phyloP scores from a whole-genome alignment of 30 jellyfish, hydroid and myxozoan species.

The Cassiopea andromeda region DNA sequence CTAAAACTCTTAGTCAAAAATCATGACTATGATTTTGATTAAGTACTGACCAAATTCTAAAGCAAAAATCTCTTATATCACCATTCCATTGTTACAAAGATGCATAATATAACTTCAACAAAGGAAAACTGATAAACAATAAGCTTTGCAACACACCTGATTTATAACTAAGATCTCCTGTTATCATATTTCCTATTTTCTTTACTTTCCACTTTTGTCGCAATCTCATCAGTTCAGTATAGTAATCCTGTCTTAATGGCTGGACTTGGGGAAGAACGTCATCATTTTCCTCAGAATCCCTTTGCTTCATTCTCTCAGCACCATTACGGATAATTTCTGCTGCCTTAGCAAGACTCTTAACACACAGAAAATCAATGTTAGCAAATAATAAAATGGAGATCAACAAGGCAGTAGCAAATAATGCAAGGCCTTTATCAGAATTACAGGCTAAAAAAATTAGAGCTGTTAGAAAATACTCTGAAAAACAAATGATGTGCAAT shows the following conservation, averaged over 20 bases:
- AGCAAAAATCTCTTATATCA: too few relatives aligned
- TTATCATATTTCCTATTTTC: conserved; percentile 76
- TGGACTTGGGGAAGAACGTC: not conserved
- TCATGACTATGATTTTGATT: too few relatives aligned
- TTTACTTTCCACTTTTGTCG: conserved; percentile 92
- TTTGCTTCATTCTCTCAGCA: conserved; percentile 80
- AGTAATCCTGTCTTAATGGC: conserved; percentile 65
- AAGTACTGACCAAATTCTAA: too few relatives aligned
- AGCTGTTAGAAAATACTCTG: too few relatives aligned
- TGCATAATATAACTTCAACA: too few relatives aligned
- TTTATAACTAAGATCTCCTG: conserved; percentile 91
- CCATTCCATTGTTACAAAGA: too few relatives aligned
- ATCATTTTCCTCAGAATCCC: conserved; percentile 25
- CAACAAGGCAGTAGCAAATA: not conserved
- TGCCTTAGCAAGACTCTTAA: conserved; percentile 84
- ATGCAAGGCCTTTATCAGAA: not conserved
- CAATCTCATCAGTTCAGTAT: conserved; percentile 85
- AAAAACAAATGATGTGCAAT: too few relatives aligned
- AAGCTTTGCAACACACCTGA: conserved; percentile 43
- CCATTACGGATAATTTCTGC: conserved; percentile 89
- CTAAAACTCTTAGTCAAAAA: too few relatives aligned
- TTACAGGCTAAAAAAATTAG: too few relatives aligned
- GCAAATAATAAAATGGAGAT: too few relatives aligned
- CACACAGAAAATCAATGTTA: not conserved
- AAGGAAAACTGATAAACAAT: too few relatives aligned